Percentiles rank a stretch among this genome's conserved stretches.
phyloP scores from a whole-genome alignment of 1,140 invertebrate genomes.

The Mya arenaria region DNA sequence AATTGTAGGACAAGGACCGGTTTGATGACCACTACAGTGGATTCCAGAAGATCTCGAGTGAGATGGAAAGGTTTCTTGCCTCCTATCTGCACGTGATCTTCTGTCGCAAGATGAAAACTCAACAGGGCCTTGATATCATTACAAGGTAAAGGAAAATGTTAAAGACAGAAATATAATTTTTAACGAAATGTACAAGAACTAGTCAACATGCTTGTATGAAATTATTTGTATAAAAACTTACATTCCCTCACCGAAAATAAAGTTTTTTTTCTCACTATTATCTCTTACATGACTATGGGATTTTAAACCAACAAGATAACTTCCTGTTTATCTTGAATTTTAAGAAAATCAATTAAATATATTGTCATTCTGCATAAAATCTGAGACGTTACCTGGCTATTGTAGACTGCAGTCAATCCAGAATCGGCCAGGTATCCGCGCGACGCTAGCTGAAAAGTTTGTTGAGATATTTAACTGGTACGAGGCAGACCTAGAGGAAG shows the following conservation, averaged over 20 bases:
- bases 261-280: too few relatives aligned
- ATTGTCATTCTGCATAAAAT: too few relatives aligned
- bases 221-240: too few relatives aligned
- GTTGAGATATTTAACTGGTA: slow-evolving; percentile 80
- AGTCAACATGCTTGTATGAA: too few relatives aligned
- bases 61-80: slow-evolving; percentile 78
- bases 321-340: too few relatives aligned
- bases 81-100: slow-evolving; percentile 79
- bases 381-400: too few relatives aligned
- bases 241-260: too few relatives aligned
- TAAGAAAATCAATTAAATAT: too few relatives aligned
- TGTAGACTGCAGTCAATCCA: slow-evolving; percentile 67
- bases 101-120: slow-evolving; percentile 78
- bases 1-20: slow-evolving; percentile 77
- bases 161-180: neutral
- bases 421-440: slow-evolving; percentile 74
- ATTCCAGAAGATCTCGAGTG: slow-evolving; percentile 72
- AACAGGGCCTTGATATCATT: slow-evolving; percentile 78
- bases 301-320: too few relatives aligned
- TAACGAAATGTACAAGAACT: too few relatives aligned
- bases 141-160: slow-evolving; percentile 77
- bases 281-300: too few relatives aligned
- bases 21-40: slow-evolving; percentile 77
- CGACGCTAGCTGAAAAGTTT: slow-evolving; percentile 79
- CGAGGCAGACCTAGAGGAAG: slow-evolving; percentile 77